Base-by-base conservation (phyloP, 2,797 vertebrate genomes). In the Ispidina picta region DNA sequence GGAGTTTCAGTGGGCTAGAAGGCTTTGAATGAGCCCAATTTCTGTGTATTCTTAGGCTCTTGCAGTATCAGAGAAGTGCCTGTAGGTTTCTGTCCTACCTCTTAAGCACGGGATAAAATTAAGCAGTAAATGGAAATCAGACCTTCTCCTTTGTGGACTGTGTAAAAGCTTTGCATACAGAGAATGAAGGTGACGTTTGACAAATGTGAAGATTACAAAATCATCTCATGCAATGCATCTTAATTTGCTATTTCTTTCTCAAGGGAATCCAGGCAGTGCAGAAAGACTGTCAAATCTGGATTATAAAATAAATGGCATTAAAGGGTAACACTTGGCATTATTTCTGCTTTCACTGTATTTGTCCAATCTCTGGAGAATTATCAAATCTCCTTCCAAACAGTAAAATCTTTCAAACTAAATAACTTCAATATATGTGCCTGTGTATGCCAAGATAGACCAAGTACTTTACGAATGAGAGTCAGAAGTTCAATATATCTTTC, bases 391-490 rank as follows among this genome's bases (percentile, higher is more conserved):
- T 97, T 95, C 70, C 62, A 92, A 97, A 91, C 1, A 88, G 8
- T 86, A 91, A 89, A 54, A 93, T 68, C 79, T 95, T 94, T 77
- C 46, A 92, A 83, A 70, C 29, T 93, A 91, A 90, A 78, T 71
- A 89, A 35, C 41, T 86, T 93, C 52, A 55, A 23, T 84, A 52
- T 89, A 90, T 89, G 76, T 86, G 46, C 70, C 86, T 83, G 22
- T 58, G 31, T 80, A 44, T 83, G 75, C 72, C 92, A 83, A 81
- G 68, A 52, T 17, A 89, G 65, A 37, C 82, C 59, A 82, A 94
- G 44, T 65, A 35, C 46, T 85, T 91, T 91, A 62, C 83, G 74
- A 91, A 91, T 52, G 65, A 70, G 62, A 63, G 46, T 54, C 31
- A 87, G 55, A 75, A 85, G 35, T 90, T 90, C 62, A 66, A 56